These are phyloP conservation scores for Platorchestia sp. DNA, from an alignment of 1,140 invertebrate genomes.

Conservation along the genomic window DNA sequence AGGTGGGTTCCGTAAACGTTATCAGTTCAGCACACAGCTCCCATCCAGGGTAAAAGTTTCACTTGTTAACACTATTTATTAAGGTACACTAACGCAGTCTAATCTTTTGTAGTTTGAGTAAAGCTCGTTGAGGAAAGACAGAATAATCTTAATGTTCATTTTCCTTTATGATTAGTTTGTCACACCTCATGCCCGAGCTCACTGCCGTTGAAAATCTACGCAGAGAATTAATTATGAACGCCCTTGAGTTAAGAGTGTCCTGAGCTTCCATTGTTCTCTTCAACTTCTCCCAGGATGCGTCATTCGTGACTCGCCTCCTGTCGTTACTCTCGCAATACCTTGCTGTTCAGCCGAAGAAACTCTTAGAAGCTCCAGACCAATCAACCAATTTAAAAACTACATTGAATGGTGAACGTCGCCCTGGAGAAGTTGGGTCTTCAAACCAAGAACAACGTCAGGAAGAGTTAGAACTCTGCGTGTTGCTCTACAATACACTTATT, in stretches of 20 bases:
- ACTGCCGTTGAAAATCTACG: neutral
- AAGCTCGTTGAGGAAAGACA: neutral
- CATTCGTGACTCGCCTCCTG: slow-evolving; percentile 5
- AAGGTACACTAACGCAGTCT: neutral
- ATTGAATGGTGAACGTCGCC: neutral
- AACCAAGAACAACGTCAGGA: slow-evolving; percentile 13
- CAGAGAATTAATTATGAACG: neutral
- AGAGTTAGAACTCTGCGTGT: slow-evolving; percentile 6
- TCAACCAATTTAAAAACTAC: neutral
- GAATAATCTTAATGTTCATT: neutral
- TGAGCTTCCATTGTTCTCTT: neutral
- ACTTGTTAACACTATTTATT: neutral
- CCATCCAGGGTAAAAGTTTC: neutral
- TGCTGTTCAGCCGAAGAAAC: neutral
- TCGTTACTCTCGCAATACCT: slow-evolving; percentile 36
- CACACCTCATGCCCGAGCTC: neutral
- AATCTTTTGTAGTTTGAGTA: too few species aligned
- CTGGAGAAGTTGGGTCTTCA: neutral
- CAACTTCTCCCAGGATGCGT: neutral
- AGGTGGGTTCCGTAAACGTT: neutral
- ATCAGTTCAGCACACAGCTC: neutral
- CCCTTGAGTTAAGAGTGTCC: neutral
- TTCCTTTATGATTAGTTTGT: neutral
- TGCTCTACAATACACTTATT: slow-evolving; percentile 19
- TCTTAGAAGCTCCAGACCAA: neutral